Percentiles rank a stretch among this genome's conserved stretches.
These are phyloP conservation scores for Brachionus paranguensis DNA, from an alignment of 1,140 invertebrate species.

Conservation along the genomic window DNA sequence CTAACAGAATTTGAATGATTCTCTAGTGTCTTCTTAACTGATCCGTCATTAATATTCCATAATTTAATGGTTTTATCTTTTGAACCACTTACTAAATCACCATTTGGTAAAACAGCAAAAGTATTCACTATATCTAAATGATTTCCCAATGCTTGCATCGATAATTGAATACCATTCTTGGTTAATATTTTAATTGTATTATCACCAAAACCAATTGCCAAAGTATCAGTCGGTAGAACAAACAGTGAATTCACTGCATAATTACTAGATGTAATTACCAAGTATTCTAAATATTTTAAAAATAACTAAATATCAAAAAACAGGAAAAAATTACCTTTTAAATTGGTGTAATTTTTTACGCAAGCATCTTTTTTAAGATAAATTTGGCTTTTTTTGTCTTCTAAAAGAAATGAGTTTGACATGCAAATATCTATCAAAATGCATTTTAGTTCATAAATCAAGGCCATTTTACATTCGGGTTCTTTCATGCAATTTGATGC, in stretches of 20 bases:
- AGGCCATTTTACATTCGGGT: not conserved
- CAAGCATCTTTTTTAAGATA: not conserved
- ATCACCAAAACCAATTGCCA: not conserved
- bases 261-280: not conserved
- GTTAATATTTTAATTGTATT: not conserved
- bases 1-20: not conserved
- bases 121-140: not conserved
- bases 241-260: not conserved
- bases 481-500: not conserved
- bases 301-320: too few relatives aligned
- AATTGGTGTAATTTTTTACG: not conserved
- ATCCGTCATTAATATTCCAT: not conserved
- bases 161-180: not conserved
- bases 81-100: not conserved
- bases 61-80: constrained; percentile 13
- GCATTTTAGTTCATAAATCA: not conserved
- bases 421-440: not conserved
- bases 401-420: not conserved
- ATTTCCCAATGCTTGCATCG: not conserved
- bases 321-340: not conserved
- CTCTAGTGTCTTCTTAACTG: not conserved
- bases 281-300: not conserved
- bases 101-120: not conserved
- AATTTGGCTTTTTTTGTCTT: not conserved
- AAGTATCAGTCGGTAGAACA: not conserved